Conservation (phyloP, 2,797 vertebrate genomes). For the Pelobates cultripes region DNA sequence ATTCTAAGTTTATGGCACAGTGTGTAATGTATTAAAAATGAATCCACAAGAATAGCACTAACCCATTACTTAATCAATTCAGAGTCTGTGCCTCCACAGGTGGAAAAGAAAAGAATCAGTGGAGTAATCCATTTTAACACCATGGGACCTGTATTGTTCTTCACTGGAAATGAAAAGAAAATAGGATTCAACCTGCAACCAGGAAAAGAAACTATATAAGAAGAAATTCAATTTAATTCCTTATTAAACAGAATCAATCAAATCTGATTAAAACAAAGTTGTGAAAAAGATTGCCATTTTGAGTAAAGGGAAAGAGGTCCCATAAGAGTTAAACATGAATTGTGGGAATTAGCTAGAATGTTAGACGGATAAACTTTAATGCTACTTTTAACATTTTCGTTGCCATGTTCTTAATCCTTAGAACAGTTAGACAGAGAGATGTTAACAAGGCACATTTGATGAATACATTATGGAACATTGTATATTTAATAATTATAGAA, state of each 20-base stretch:
- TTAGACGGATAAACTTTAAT: constrained; percentile 3
- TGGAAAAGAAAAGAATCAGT: constrained; percentile 60
- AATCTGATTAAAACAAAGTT: constrained; percentile 65
- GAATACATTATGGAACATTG: too few relatives aligned
- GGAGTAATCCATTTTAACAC: constrained; percentile 62
- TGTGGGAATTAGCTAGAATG: constrained; percentile 10
- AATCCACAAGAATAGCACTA: constrained; percentile 71
- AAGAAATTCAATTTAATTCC: constrained; percentile 61
- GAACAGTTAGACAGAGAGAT: background rate
- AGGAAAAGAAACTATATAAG: constrained; percentile 58
- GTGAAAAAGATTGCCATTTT: constrained; percentile 58
- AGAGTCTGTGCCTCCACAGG: constrained; percentile 64
- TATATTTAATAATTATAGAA: too few relatives aligned
- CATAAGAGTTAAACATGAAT: constrained; percentile 8
- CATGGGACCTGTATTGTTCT: constrained; percentile 51
- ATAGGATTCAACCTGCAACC: constrained; percentile 54
- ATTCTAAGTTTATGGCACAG: constrained; percentile 72
- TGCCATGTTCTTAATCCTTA: background rate
- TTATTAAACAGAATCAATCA: constrained; percentile 61
- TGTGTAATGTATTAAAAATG: constrained; percentile 73
- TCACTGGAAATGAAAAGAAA: constrained; percentile 56
- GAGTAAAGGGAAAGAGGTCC: constrained; percentile 54
- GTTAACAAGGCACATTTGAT: too few relatives aligned
- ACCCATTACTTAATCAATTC: constrained; percentile 65
- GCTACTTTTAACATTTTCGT: constrained; percentile 12